These are phyloP conservation scores for Aphelenchoides avenae DNA, from an alignment of 1,140 invertebrate genomes.

Conservation along the genomic window DNA sequence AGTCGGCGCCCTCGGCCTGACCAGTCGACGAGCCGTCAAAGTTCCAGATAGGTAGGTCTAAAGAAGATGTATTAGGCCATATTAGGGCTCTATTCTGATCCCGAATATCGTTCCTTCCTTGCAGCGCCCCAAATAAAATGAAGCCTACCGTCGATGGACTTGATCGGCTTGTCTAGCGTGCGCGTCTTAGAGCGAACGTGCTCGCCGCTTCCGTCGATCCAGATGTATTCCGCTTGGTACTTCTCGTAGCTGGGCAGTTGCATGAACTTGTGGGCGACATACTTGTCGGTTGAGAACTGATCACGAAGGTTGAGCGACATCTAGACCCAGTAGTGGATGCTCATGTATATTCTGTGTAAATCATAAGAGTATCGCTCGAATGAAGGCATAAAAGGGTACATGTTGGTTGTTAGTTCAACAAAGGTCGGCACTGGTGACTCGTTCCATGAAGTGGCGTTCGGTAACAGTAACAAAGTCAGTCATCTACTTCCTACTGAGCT, in stretches of 20 bases:
- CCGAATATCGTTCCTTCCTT: no score
- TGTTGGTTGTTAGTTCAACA: no score
- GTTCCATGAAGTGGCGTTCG: no score
- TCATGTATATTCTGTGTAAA: no score
- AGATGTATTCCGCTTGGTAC: constrained; percentile 82
- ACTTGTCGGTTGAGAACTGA: constrained; percentile 70
- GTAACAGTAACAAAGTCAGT: no score
- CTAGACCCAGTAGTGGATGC: no score
- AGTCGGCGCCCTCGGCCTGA: no score
- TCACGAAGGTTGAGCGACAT: constrained; percentile 56
- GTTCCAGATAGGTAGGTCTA: constrained; percentile 87
- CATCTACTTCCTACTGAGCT: no score
- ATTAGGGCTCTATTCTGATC: constrained; percentile 5
- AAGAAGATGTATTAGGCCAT: no score
- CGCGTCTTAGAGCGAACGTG: constrained; percentile 79
- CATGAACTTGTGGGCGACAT: constrained; percentile 70
- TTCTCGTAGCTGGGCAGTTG: constrained; percentile 72
- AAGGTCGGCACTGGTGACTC: no score
- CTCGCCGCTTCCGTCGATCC: constrained; percentile 91
- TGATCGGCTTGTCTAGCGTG: constrained; percentile 75
- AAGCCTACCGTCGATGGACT: constrained; percentile 66
- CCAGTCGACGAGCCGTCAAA: constrained; percentile 79
- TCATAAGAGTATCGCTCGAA: no score
- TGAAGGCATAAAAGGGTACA: no score
- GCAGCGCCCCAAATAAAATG: constrained; percentile 6